A percentile compares a stretch with the other conserved stretches of the same genome.
These are phyloP conservation scores for Heliconius aoede DNA, from an alignment of 2,888 invertebrate genomes.

Conservation along the genomic window DNA sequence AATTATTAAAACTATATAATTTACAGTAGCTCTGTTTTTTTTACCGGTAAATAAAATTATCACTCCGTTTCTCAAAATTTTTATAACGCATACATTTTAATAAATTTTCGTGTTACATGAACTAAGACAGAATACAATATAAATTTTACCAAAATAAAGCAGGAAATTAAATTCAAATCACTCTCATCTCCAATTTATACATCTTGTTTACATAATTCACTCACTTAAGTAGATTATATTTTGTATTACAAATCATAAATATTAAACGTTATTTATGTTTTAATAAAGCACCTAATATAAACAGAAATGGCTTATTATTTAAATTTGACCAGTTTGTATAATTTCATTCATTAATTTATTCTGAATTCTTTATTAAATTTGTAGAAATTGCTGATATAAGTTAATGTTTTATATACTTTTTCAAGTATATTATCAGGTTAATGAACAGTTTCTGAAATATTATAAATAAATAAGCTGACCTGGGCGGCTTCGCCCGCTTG, in stretches of 20 bases:
- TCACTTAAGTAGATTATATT: slow-evolving; percentile 26
- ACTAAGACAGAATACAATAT: neutral
- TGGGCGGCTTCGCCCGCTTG: too few relatives aligned
- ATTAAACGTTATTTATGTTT: slow-evolving; percentile 24
- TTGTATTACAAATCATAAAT: slow-evolving; percentile 33
- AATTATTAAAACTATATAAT: too few relatives aligned
- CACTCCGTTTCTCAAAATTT: too few relatives aligned
- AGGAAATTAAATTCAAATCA: slow-evolving; percentile 16
- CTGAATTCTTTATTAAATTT: slow-evolving; percentile 2
- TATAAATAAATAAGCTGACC: too few relatives aligned
- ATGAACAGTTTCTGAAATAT: neutral
- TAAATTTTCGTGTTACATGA: too few relatives aligned
- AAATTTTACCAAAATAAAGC: neutral
- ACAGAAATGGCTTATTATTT: slow-evolving; percentile 20
- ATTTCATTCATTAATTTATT: slow-evolving; percentile 18
- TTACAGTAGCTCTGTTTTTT: too few relatives aligned
- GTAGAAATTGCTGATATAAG: neutral
- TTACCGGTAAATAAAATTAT: too few relatives aligned
- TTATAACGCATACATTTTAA: too few relatives aligned
- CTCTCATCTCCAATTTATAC: slow-evolving; percentile 21
- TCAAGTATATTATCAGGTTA: neutral
- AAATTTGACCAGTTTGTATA: slow-evolving; percentile 18
- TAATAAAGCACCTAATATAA: slow-evolving; percentile 25
- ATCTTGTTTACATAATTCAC: slow-evolving; percentile 30
- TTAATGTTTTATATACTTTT: neutral